Evolutionary conservation across 2,113 vertebrate species (phyloP), one percentile per base, ranked within the genome.

Genomic region (Taxidea taxus): DNA sequence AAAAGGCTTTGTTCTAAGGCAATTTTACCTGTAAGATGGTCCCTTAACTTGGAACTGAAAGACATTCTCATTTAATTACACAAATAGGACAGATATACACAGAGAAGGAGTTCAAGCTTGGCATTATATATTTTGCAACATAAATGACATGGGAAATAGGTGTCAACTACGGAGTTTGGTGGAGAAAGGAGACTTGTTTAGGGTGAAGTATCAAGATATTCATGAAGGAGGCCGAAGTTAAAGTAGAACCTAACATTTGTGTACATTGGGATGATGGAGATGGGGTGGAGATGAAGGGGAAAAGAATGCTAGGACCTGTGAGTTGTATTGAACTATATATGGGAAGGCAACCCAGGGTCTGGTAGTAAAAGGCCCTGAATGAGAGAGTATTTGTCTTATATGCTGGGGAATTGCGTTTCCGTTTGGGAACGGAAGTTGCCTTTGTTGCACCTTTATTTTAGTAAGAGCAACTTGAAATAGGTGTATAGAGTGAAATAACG

Each of bases 1-100:
- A 56, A 75, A 97, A 86, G 42, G 11, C 14, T 87, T 95, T 94
- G 39, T 85, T 70, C 56, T 87, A 75, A 92, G 72, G 58, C 49
- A 47, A 8, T 88, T 96, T 94, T 31, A 91, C 47, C 23, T 77
- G 12, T 75, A 75, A 96, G 44, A 13, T 51, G 34, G 23, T 81
- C 34, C 42, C 3, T 72, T 86, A 66, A 25, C 25, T 89, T 85
- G 58, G 20, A 93, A 85, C 44, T 44, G 51, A 94, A 91, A 14
- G 47, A 58, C 7, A 85, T 64, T 13, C 25, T 93, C 42, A 64
- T 81, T 91, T 72, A 93, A 82, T 58, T 82, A 90, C 58, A 96
- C 84, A 93, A 90, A n/a, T 60, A 64, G 54, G 64, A 58, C 34
- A 49, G 44, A 93, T 90, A 68, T 37, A 23, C 27, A 27, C 16